A percentile compares a stretch with the other conserved stretches of the same genome.
Conservation (phyloP, 2,113 vertebrate genomes). For the Steatornis caripensis region DNA sequence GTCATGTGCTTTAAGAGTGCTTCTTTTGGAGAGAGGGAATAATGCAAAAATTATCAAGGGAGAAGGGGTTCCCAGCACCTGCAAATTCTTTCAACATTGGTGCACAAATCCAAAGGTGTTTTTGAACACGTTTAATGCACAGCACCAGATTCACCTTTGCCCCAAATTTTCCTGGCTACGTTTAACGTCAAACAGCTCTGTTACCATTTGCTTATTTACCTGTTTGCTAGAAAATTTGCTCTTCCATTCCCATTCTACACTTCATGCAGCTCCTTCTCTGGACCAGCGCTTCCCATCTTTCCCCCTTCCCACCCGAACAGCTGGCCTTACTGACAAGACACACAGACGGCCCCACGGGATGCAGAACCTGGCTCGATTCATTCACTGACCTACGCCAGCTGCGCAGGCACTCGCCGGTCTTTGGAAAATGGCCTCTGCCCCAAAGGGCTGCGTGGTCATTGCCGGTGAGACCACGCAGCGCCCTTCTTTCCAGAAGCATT, state of each 20-base stretch:
- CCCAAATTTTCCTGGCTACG: not conserved
- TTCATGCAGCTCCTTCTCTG: not conserved
- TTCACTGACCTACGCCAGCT: not conserved
- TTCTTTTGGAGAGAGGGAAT: not conserved
- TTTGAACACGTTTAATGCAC: not conserved
- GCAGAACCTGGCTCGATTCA: not conserved
- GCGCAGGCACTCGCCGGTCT: not conserved
- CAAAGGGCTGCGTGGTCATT: accelerated
- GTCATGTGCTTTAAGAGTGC: not conserved
- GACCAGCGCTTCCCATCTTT: not conserved
- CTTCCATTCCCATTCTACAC: not conserved
- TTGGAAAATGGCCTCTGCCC: not conserved
- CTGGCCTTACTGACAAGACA: not conserved
- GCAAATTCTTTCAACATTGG: not conserved
- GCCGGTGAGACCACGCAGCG: not conserved
- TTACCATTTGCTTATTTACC: not conserved
- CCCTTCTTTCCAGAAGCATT: not conserved
- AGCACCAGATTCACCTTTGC: not conserved
- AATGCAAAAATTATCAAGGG: not conserved
- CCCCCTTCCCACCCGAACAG: not conserved
- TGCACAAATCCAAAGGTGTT: not conserved
- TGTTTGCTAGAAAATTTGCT: not conserved
- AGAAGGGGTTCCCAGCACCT: not conserved
- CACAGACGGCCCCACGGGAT: accelerated
- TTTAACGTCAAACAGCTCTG: not conserved